Base-by-base conservation (phyloP, 2,888 invertebrate species). In the Troilus luridus region DNA sequence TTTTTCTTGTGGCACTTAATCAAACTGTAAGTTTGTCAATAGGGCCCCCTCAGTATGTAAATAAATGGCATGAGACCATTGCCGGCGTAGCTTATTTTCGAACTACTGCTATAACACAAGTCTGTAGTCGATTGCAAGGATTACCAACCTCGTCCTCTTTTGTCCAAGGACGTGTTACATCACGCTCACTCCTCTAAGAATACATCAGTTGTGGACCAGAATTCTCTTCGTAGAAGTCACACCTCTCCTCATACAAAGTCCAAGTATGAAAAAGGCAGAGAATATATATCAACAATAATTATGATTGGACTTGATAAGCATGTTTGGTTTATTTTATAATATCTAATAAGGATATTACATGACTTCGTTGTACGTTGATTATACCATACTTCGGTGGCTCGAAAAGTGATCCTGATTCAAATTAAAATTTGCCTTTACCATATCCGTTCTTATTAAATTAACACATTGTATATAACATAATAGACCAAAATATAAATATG, bases 111-210 rank as follows among this genome's bases (percentile, higher is more conserved):
- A 17, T 24, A 41, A 10, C 27, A 12, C 6, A 24, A 10, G 7
- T 17, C 12, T 12, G 9, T 27, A 41, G 41, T 12, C 19, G 24
- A 41, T 2, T 27, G 41, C 27, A 19, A 77, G 41, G 72, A 77
- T 77, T 77, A 77, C 72, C 85, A 85, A 85, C 85, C 85, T 85
- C 85, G 85, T 56, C 72, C 72, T 77, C 72, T 56, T 56, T 85
- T 56, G 56, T n/a, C 56, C 85, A 85, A 85, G 85, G 85, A 85
- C 85, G 54, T 54, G 85, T 85, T 85, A 85, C 85, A 56, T 85
- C 85, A 85, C n/a, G 85, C 85, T 12, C 85, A n/a, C 85, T 85
- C 85, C 85, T 85, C 85, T n/a, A 85, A 85, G 85, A 85, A 85
- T 85, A 85, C 85, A 85, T 54, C 85, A 56, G 56, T n/a, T n/a